Conservation (phyloP, 2,113 vertebrate genomes). For the Hystrix cristata region DNA sequence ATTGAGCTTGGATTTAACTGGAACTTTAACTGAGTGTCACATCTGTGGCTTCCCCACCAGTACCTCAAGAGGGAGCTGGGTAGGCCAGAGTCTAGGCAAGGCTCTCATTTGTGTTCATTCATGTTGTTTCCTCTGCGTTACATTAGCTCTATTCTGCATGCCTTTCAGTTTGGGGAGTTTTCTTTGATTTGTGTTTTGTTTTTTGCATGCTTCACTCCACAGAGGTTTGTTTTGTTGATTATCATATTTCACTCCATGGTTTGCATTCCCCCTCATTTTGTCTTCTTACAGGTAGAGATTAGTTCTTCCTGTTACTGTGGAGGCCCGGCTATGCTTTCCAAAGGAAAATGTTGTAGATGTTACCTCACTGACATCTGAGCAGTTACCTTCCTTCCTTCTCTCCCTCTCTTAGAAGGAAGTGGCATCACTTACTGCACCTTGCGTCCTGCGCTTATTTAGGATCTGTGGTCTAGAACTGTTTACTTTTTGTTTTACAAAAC, state of each 20-base stretch:
- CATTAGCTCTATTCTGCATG: slow-evolving; percentile 85
- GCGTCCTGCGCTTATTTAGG: slow-evolving; percentile 80
- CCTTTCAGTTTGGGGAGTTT: slow-evolving; percentile 80
- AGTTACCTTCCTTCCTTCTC: slow-evolving; percentile 76
- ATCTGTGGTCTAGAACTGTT: slow-evolving; percentile 81
- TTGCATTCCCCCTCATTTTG: slow-evolving; percentile 82
- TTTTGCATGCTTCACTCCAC: slow-evolving; percentile 86
- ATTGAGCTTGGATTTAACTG: slow-evolving; percentile 91
- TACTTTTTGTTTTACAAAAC: slow-evolving; percentile 84
- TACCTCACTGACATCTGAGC: slow-evolving; percentile 81
- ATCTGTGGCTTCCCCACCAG: slow-evolving; percentile 93
- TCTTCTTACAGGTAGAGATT: slow-evolving; percentile 87
- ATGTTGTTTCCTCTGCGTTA: slow-evolving; percentile 73
- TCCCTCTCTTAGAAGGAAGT: slow-evolving; percentile 82
- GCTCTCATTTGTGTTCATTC: slow-evolving; percentile 81
- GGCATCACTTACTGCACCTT: slow-evolving; percentile 78
- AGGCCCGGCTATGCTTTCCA: slow-evolving; percentile 80
- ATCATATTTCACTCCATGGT: slow-evolving; percentile 79
- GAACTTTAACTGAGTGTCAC: slow-evolving; percentile 96
- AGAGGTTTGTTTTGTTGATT: slow-evolving; percentile 85
- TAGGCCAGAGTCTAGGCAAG: slow-evolving; percentile 86
- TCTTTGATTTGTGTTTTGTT: slow-evolving; percentile 80
- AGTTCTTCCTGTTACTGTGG: slow-evolving; percentile 82
- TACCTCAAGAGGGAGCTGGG: slow-evolving; percentile 82
- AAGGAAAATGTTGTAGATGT: slow-evolving; percentile 77